Evolutionary conservation across 2,888 invertebrate genomes (phyloP).

Genomic region (Tenthredo mesomela): DNA sequence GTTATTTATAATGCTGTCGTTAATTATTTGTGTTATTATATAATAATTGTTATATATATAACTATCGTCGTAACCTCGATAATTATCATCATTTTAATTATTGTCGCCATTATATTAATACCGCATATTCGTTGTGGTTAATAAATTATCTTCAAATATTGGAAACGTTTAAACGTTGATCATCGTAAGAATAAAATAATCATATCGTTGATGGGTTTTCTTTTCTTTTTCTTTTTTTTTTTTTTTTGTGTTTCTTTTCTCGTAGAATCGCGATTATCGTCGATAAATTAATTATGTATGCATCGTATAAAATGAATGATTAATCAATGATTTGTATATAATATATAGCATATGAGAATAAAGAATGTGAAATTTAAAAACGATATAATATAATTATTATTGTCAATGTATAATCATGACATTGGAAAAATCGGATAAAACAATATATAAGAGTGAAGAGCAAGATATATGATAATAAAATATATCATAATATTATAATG

Average conservation of each 20-base stretch:
- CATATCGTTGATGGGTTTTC: background rate
- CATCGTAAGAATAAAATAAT: background rate
- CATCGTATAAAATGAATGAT: background rate
- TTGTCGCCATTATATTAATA: background rate
- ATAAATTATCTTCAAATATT: background rate
- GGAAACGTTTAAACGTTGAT: background rate
- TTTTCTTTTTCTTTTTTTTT: background rate
- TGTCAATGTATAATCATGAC: background rate
- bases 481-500: background rate
- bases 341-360: background rate
- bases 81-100: background rate
- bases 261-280: slow-evolving; percentile 2
- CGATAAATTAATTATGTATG: background rate
- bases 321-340: background rate
- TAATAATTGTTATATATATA: background rate
- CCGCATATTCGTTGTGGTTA: background rate
- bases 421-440: background rate
- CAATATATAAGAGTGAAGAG: background rate
- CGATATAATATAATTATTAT: background rate
- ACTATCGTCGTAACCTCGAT: background rate
- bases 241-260: too few relatives aligned
- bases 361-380: background rate
- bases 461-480: background rate
- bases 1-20: background rate
- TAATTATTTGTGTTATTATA: slow-evolving; percentile 9